Evolutionary conservation across 2,888 invertebrate species (phyloP), one percentile per base, ranked within the genome.

Genomic region (Calameuta idolon): DNA sequence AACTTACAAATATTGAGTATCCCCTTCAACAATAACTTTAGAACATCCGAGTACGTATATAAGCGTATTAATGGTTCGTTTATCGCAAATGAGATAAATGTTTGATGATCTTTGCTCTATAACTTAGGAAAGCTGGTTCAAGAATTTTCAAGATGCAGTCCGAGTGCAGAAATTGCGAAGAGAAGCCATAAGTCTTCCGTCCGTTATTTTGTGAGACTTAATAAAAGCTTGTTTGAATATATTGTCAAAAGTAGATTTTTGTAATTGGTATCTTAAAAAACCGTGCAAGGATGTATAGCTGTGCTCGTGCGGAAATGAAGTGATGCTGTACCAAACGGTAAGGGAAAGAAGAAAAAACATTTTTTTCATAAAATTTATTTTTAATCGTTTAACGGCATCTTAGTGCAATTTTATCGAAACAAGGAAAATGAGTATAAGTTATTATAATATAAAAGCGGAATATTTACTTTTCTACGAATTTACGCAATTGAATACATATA

Each of bases 81-180:
- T 76, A 80, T 77, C 79, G 78, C 76, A 78, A 75, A 37, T 40
- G 75, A 69, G 81, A 83, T 82, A 82, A 55, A 83, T 82, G 77
- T 77, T 76, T 71, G 76, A 68, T 81, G 82, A 83, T 80, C 81
- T 83, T 82, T 82, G 82, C 81, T 79, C 81, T 76, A 75, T 77
- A 75, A 80, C 80, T 76, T 75, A 77, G 75, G 34, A 76, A 79
- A 78, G 77, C 76, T 75, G 74, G 23, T 55, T 55, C 23, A 69
- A 80, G 77, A 79, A 79, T 81, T 76, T 69, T 37, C 75, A 77
- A 37, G 76, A 73, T 69, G 69, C 34, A 71, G 71, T 71, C 11
- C 71, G 71, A 71, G n/a, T 71, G 31, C 15, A 33, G 33, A 71
- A 71, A 33, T 31, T 34, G 55, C 23, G 55, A 33, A 71, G 71